Evolutionary conservation across 2,797 vertebrate genomes (phyloP).

Genomic region (Threskiornis aethiopicus): DNA sequence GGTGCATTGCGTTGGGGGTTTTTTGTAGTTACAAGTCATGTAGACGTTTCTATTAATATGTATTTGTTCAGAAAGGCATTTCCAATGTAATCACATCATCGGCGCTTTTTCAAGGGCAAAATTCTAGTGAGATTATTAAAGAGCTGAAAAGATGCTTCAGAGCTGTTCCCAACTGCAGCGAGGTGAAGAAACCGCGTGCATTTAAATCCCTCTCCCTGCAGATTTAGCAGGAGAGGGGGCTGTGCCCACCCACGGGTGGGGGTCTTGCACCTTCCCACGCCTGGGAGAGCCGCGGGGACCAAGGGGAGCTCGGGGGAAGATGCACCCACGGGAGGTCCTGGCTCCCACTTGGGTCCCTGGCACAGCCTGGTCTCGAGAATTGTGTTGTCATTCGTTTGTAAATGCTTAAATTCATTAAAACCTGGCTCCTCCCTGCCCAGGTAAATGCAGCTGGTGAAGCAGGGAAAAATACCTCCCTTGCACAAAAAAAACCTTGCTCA

Average conservation of each 20-base stretch:
- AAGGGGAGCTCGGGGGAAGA: not conserved
- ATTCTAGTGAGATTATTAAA: not conserved
- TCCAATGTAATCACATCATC: slow-evolving; percentile 13
- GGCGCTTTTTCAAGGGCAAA: not conserved
- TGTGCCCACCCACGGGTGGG: not conserved
- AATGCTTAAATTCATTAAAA: not conserved
- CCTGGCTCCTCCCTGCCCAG: not conserved
- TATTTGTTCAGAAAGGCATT: slow-evolving; percentile 21
- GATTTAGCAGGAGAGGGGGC: not conserved
- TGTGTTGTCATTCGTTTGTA: rapidly evolving
- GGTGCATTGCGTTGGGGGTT: rapidly evolving
- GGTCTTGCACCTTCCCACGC: not conserved
- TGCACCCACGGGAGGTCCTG: rapidly evolving
- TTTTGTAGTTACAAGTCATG: not conserved
- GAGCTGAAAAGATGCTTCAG: not conserved
- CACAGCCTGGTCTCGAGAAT: not conserved
- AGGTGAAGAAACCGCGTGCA: not conserved
- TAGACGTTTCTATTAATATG: not conserved
- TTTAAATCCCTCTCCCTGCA: not conserved
- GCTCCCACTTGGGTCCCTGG: not conserved
- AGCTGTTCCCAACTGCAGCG: not conserved
- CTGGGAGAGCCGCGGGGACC: rapidly evolving
- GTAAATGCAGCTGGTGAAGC: not conserved
- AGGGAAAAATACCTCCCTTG: not conserved
- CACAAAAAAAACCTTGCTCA: rapidly evolving